These are phyloP conservation scores for Galerucella pusilla DNA, from an alignment of 2,888 invertebrate genomes.

Conservation along the genomic window DNA sequence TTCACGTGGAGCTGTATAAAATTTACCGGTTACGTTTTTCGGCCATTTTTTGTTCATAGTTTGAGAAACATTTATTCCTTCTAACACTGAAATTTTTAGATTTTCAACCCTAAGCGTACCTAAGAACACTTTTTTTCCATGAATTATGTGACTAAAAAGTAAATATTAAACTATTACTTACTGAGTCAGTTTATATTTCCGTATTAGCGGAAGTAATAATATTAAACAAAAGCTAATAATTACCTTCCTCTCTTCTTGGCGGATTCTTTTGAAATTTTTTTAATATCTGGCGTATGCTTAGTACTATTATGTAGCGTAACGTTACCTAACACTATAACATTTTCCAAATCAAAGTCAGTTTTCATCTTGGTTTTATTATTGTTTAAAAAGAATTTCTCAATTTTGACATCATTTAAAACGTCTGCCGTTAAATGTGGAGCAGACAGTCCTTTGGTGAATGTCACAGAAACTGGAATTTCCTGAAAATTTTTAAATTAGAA, in stretches of 20 bases:
- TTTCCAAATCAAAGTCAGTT: conserved; percentile 57
- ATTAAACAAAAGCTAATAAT: not conserved
- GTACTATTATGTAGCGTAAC: conserved; percentile 50
- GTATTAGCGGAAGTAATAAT: not conserved
- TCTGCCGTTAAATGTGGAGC: conserved; percentile 55
- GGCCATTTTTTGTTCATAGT: conserved; percentile 38
- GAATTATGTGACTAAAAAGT: conserved; percentile 52
- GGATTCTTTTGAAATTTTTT: conserved; percentile 51
- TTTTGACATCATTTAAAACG: conserved; percentile 54
- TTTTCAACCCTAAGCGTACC: conserved; percentile 50
- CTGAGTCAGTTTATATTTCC: not conserved
- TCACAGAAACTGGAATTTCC: conserved; percentile 56
- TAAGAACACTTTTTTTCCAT: conserved; percentile 53
- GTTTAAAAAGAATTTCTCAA: conserved; percentile 57
- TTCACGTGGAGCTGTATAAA: not conserved
- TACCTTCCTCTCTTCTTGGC: conserved; percentile 58
- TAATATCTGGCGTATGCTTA: conserved; percentile 56
- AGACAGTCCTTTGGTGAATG: conserved; percentile 53
- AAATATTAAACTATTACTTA: not conserved
- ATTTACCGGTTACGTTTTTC: conserved; percentile 37
- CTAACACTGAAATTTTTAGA: conserved; percentile 45
- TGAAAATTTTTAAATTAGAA: conserved; percentile 42
- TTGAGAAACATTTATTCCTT: conserved; percentile 40
- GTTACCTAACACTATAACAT: conserved; percentile 56
- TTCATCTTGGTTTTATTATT: conserved; percentile 47